Base-by-base conservation (phyloP, 2,113 vertebrate species). In the Ibidorhyncha struthersii region DNA sequence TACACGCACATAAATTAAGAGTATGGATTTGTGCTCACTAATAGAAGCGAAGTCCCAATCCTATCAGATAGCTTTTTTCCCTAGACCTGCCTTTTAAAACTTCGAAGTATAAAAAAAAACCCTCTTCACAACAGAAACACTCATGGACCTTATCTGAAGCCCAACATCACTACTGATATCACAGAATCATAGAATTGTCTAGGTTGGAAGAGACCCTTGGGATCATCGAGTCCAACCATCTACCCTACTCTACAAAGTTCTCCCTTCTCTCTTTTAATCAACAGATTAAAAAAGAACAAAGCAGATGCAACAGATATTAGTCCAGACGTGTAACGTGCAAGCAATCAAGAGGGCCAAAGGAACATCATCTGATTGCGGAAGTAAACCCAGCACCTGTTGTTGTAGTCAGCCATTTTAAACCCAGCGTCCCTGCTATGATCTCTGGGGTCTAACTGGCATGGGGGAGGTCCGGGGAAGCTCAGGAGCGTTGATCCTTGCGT, bases 301-400 rank as follows among this genome's bases (percentile, higher is more conserved):
- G 10, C 16, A 89, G 14, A 61, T 26, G 7, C 19, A 36, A 53
- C 8, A 73, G 52, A 10, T 36, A 27, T 4, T 56, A 63, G 15
- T n/a, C 8, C 47, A n/a, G 34, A 56, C 1, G 0, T 23, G 11
- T 34, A 38, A 67, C 1, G 0, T 36, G 18, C 27, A 65, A n/a
- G 29, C 15, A 71, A 25, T 25, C 26, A 15, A 38, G 61, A 85
- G 14, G 19, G 8, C 14, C 27, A 84, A 65, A 25, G 59, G 20
- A 76, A 53, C 20, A 61, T 7, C 29, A 38, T 56, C 67, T 85
- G 41, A 32, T 3, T 70, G 55, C n/a, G 67, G 38, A 84, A 78
- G 34, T 45, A 32, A 96, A 50, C 9, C 26, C 21, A 50, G 16
- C 14, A 47, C 14, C 13, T 66, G 59, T 59, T 85, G 26, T 25